Base-by-base conservation (phyloP, 2,888 invertebrate species). In the Xiphydria camelus region DNA sequence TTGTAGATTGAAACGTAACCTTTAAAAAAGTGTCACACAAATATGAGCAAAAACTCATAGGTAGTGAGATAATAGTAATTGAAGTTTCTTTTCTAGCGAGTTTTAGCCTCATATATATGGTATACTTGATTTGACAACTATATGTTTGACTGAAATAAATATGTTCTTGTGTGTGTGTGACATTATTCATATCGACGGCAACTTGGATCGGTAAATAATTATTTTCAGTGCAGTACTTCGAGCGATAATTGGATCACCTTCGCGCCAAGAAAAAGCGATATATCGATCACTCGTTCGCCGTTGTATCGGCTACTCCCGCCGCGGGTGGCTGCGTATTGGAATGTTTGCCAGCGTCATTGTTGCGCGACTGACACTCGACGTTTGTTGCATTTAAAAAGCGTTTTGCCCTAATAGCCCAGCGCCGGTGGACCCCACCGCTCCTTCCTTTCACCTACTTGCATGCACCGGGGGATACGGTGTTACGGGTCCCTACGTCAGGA, bases 311-410 rank as follows among this genome's bases (percentile, higher is more conserved):
- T 5, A 5, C 31, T 33, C 38, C 36, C 47, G 14, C 62, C 22
- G 33, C 68, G 62, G 68, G 68, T 67, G 67, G 67, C 46, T 64
- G 59, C 55, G 55, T 58, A 51, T 55, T 56, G 55, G 55, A 64
- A 64, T 61, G 62, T 66, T 64, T 62, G 61, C 56, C 61, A 53
- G 40, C 53, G 61, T 62, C 59, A 67, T 68, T 68, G 66, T 68
- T 62, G 45, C 59, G 47, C 32, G 42, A 55, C 51, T 56, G 59
- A 59, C 68, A 61, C 64, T 64, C 62, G 59, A 63, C 61, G 53
- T 57, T 47, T 63, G 45, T 50, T 53, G 43, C 57, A 62, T 64
- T 69, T 64, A 66, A 69, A 64, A 66, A 64, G 55, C 60, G 60
- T 63, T 68, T 69, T 66, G 59, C 43, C 51, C 61, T 68, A 62